phyloP scores from a whole-genome alignment of 2,888 invertebrate species.

The Malthinus flaveolus region DNA sequence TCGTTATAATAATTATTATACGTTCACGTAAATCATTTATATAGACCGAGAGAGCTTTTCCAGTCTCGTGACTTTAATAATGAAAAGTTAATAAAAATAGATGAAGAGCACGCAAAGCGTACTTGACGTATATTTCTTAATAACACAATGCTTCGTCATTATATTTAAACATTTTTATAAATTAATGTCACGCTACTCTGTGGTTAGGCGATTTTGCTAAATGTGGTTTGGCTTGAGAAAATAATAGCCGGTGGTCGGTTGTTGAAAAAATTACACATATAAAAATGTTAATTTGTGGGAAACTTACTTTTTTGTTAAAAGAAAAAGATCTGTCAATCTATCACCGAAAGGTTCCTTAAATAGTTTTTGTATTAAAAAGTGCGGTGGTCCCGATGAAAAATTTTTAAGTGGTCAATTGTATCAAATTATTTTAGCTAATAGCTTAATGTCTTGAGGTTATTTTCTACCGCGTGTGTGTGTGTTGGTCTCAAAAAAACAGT shows the following conservation, averaged over 20 bases:
- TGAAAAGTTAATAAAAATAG: conserved; percentile 29
- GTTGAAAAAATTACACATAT: conserved; percentile 4
- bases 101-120: conserved; percentile 27
- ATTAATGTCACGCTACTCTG: conserved; percentile 24
- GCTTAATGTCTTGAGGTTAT: conserved; percentile 5
- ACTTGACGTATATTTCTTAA: conserved; percentile 29
- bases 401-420: conserved; percentile 4
- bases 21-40: conserved; percentile 8
- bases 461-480: background rate
- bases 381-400: background rate
- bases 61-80: conserved; percentile 32
- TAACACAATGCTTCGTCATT: conserved; percentile 24
- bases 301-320: background rate
- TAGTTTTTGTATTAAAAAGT: conserved; percentile 3
- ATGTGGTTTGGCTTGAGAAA: conserved; percentile 19
- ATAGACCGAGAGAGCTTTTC: too few species aligned
- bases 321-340: background rate
- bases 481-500: conserved; percentile 3
- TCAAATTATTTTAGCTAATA: conserved; percentile 4
- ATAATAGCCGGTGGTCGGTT: conserved; percentile 4
- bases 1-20: conserved; percentile 8
- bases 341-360: background rate
- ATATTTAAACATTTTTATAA: conserved; percentile 15
- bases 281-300: conserved; percentile 5
- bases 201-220: conserved; percentile 21